Percentiles rank a stretch among this genome's conserved stretches.
Conservation (phyloP, 2,888 invertebrate species). For the Tuta absoluta region DNA sequence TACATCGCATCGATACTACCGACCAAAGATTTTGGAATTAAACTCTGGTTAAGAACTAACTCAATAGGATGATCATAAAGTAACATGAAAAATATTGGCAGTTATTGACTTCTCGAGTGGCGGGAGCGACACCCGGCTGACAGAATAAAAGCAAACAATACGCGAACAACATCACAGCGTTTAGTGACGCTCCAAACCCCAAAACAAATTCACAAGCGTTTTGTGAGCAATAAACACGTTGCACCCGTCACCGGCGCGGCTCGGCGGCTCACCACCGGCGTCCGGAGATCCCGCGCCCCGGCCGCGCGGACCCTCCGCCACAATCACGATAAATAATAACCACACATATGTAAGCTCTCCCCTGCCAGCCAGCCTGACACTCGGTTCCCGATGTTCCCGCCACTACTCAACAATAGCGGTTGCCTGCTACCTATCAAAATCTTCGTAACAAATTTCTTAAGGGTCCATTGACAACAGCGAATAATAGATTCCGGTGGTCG, state of each 20-base stretch:
- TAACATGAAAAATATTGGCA: constrained; percentile 37
- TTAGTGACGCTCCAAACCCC: constrained; percentile 59
- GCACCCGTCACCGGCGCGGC: constrained; percentile 43
- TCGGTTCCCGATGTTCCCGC: constrained; percentile 35
- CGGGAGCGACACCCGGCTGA: constrained; percentile 49
- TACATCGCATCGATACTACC: no score
- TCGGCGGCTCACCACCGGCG: constrained; percentile 25
- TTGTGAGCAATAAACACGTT: constrained; percentile 56
- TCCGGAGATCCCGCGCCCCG: constrained; percentile 24
- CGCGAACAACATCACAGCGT: constrained; percentile 48
- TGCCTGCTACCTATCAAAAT: constrained; percentile 66
- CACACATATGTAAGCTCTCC: constrained; percentile 45
- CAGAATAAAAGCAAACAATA: constrained; percentile 57
- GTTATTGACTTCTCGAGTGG: constrained; percentile 39
- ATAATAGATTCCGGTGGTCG: constrained; percentile 66
- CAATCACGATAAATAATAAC: constrained; percentile 39
- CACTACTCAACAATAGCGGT: constrained; percentile 44
- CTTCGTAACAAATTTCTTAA: constrained; percentile 74
- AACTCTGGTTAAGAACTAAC: not conserved
- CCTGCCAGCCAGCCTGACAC: constrained; percentile 32
- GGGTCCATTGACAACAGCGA: constrained; percentile 57
- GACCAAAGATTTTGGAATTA: no score
- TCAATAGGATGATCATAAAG: constrained; percentile 21
- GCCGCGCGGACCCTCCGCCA: constrained; percentile 31
- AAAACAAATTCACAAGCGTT: constrained; percentile 55